A percentile compares a stretch with the other conserved stretches of the same genome.
Evolutionary conservation across 2,888 invertebrate genomes (phyloP).

Genomic region (Trachelus stipa): DNA sequence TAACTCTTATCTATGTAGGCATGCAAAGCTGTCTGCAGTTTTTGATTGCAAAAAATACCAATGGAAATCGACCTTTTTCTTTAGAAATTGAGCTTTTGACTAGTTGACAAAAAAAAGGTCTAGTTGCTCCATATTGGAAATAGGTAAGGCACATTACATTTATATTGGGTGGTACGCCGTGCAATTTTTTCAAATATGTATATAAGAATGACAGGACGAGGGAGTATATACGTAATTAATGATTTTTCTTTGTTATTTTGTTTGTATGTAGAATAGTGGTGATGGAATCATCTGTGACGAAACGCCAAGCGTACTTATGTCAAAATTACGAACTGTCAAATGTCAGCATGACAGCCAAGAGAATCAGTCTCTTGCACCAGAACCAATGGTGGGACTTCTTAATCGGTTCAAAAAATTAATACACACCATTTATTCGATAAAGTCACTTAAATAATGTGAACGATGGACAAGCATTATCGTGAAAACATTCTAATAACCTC

Average conservation of each 20-base stretch:
- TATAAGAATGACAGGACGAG: neutral
- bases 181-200: neutral
- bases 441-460: neutral
- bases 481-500: slow-evolving; percentile 36
- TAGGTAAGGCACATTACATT: neutral
- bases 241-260: neutral
- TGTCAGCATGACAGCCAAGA: neutral
- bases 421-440: neutral
- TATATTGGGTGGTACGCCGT: neutral
- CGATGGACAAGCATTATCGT: slow-evolving; percentile 20
- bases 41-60: neutral
- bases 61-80: neutral
- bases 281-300: neutral
- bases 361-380: neutral
- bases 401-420: neutral
- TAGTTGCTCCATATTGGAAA: neutral
- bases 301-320: neutral
- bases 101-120: neutral
- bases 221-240: neutral
- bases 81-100: neutral
- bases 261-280: neutral
- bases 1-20: neutral
- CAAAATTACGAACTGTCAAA: neutral
- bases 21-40: neutral
- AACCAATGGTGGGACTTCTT: neutral